A percentile compares a stretch with the other conserved stretches of the same genome.
phyloP scores from a whole-genome alignment of 2,113 vertebrate species.

The Rallus limicola region DNA sequence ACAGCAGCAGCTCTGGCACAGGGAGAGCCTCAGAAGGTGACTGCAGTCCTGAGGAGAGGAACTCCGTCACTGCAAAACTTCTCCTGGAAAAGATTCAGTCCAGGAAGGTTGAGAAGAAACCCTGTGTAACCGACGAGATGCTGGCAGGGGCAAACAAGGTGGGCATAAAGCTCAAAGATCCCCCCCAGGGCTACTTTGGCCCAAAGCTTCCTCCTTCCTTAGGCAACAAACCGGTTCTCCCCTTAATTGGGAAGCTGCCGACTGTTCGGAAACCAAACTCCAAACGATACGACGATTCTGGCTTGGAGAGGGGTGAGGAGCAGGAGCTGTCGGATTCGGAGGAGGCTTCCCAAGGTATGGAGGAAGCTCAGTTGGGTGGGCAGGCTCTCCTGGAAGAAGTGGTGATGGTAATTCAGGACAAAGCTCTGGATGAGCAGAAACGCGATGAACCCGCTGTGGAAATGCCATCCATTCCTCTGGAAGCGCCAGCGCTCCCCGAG shows the following conservation, averaged over 20 bases:
- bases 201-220: constrained; percentile 93
- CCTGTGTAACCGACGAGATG: constrained; percentile 72
- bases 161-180: constrained; percentile 93
- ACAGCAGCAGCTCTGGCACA: constrained; percentile 56
- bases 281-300: constrained; percentile 80
- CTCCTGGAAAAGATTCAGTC: constrained; percentile 94
- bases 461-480: constrained; percentile 44
- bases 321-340: constrained; percentile 76
- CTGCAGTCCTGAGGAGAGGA: constrained; percentile 86
- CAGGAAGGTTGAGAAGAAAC: constrained; percentile 82
- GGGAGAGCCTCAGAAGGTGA: constrained; percentile 69
- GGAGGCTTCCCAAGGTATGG: constrained; percentile 72
- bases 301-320: constrained; percentile 80
- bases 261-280: constrained; percentile 81
- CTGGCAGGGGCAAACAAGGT: constrained; percentile 78
- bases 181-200: constrained; percentile 96
- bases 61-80: constrained; percentile 89
- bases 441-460: constrained; percentile 47
- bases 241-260: constrained; percentile 94
- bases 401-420: constrained; percentile 80
- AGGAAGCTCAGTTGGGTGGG: constrained; percentile 67
- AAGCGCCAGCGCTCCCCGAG: constrained; percentile 58
- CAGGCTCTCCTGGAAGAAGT: constrained; percentile 80
- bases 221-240: constrained; percentile 90
- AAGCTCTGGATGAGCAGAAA: constrained; percentile 69